These are phyloP conservation scores for Poecilus cupreus DNA, from an alignment of 2,888 invertebrate species.

Conservation along the genomic window DNA sequence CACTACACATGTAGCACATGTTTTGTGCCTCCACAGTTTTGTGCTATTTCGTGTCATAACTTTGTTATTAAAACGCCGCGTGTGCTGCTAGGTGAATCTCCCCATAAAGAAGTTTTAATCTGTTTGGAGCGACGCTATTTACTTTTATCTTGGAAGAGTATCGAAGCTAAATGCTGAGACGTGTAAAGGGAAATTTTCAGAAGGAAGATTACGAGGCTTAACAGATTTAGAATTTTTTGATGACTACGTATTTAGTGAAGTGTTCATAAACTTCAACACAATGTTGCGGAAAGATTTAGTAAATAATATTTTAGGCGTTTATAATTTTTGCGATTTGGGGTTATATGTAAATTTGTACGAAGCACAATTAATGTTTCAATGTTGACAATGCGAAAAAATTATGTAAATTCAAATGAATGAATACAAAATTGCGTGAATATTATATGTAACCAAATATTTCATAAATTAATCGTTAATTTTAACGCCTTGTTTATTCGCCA, in stretches of 20 bases:
- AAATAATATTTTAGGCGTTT: too few species aligned
- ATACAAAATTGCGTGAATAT: background rate
- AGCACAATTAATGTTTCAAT: too few species aligned
- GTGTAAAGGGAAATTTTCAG: background rate
- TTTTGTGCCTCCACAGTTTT: background rate
- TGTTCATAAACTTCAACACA: background rate
- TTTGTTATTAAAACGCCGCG: slow-evolving; percentile 15
- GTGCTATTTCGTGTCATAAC: background rate
- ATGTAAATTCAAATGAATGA: background rate
- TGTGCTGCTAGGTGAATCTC: slow-evolving; percentile 4
- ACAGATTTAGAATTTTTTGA: background rate
- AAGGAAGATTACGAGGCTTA: background rate
- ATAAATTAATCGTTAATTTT: too few species aligned
- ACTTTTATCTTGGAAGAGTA: slow-evolving; percentile 33
- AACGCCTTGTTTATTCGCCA: too few species aligned
- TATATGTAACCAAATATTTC: too few species aligned
- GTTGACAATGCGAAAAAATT: too few species aligned
- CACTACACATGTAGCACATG: background rate
- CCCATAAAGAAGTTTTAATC: slow-evolving; percentile 28
- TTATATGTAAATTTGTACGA: too few species aligned
- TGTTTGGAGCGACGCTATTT: slow-evolving; percentile 15
- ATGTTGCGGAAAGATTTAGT: too few species aligned
- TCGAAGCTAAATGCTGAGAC: background rate
- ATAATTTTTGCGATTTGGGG: too few species aligned
- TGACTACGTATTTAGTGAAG: background rate